A percentile compares a stretch with the other conserved stretches of the same genome.
Conservation (phyloP, 2,888 invertebrate genomes). For the Caenorhabditis wallacei region DNA sequence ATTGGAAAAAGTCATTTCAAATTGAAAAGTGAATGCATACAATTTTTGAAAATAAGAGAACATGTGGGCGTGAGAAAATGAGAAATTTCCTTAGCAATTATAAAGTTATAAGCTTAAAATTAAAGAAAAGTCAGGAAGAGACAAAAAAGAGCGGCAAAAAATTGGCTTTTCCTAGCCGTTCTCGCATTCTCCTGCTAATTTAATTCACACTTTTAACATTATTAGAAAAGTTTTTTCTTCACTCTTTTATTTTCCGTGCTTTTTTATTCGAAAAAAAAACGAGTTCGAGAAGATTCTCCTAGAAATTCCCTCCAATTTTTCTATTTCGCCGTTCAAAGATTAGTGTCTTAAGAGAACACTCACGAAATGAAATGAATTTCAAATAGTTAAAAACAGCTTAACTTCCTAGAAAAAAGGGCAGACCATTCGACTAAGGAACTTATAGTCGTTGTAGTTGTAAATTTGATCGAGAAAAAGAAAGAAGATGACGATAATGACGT, state of each 20-base stretch:
- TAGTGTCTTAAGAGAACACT: neutral
- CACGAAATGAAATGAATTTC: neutral
- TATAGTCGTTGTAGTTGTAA: conserved; percentile 8
- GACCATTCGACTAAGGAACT: neutral
- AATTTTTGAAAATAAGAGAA: neutral
- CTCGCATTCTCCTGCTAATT: conserved; percentile 36
- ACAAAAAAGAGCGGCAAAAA: conserved; percentile 1
- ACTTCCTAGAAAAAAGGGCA: neutral
- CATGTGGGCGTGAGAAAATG: neutral
- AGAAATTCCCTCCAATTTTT: neutral
- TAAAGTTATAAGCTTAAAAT: conserved; percentile 27
- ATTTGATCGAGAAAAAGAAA: conserved; percentile 20
- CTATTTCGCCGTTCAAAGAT: neutral
- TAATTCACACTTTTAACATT: conserved; percentile 58
- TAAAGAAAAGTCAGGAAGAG: neutral
- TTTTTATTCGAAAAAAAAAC: neutral
- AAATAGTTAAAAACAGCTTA: conserved; percentile 21
- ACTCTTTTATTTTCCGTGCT: neutral
- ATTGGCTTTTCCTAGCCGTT: conserved; percentile 9
- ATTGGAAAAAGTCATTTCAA: neutral
- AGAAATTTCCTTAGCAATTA: neutral
- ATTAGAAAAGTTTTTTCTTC: conserved; percentile 33
- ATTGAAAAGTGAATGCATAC: neutral
- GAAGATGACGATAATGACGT: conserved; percentile 35
- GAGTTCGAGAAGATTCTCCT: neutral